Evolutionary conservation across 2,797 vertebrate species (phyloP).

Genomic region (Rhinophrynus dorsalis): DNA sequence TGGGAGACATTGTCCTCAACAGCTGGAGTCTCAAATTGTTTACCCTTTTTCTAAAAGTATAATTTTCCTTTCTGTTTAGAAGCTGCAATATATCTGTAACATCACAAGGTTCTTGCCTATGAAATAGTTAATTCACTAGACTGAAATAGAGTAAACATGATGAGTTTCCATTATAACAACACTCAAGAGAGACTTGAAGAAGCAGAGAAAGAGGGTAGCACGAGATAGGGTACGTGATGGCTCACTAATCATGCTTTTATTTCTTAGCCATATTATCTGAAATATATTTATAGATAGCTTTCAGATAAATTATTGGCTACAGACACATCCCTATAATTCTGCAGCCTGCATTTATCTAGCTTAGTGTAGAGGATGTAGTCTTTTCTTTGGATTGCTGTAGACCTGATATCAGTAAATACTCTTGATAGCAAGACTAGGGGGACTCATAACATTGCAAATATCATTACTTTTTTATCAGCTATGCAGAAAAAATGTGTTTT

Average conservation of each 20-base stretch:
- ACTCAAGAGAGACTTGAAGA: not conserved
- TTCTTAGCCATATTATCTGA: not conserved
- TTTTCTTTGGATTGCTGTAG: not conserved
- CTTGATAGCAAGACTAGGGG: no score
- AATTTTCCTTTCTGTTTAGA: no score
- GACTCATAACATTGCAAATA: no score
- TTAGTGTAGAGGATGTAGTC: not conserved
- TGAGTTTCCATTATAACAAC: not conserved
- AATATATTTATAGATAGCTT: not conserved
- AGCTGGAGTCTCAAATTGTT: no score
- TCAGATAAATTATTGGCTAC: not conserved
- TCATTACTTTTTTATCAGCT: no score
- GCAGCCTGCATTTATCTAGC: not conserved
- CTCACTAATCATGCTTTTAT: not conserved
- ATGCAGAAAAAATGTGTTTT: no score
- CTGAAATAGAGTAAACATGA: not conserved
- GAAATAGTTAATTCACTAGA: not conserved
- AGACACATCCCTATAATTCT: not conserved
- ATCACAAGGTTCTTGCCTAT: no score
- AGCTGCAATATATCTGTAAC: no score
- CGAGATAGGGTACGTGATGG: not conserved
- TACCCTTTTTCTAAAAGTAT: no score
- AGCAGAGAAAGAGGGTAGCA: not conserved
- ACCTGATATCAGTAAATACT: no score
- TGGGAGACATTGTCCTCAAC: no score